Percentiles rank a stretch among this genome's conserved stretches.
Evolutionary conservation across 1,140 invertebrate species (phyloP).

Genomic region (Drusus annulatus): DNA sequence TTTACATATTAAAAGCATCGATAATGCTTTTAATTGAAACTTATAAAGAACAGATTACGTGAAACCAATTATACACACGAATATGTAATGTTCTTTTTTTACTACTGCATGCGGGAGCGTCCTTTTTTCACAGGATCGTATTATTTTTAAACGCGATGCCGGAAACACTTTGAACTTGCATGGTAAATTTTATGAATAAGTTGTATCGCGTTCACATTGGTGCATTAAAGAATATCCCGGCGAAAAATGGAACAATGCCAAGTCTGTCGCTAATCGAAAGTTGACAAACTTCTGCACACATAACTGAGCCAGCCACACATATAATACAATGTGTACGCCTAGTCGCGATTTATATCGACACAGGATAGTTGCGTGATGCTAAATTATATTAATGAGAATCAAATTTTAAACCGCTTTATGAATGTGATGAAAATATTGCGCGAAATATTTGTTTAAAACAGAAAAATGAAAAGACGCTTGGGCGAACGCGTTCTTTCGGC

Average conservation of each 20-base stretch:
- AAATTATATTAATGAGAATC: no score
- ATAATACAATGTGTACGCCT: constrained; percentile 16
- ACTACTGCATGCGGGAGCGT: constrained; percentile 6
- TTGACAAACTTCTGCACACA: constrained; percentile 42
- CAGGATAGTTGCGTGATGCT: no score
- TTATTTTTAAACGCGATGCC: neutral
- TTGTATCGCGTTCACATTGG: constrained; percentile 17
- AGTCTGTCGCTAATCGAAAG: constrained; percentile 39
- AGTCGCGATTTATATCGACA: constrained; percentile 3
- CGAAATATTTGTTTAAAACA: neutral
- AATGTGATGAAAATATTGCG: neutral
- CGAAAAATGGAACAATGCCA: constrained; percentile 48
- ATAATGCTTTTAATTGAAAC: no score
- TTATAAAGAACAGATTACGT: constrained; percentile 6
- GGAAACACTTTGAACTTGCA: neutral
- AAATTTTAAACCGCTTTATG: no score
- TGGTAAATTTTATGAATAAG: constrained; percentile 10
- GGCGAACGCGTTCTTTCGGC: constrained; percentile 28
- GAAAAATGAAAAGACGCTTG: constrained; percentile 32
- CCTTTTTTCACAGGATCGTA: constrained; percentile 19
- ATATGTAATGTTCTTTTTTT: constrained; percentile 11
- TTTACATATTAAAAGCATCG: no score
- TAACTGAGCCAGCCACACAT: constrained; percentile 30
- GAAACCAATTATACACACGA: constrained; percentile 10
- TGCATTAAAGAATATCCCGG: constrained; percentile 34